Evolutionary conservation across 92 coral and sea anemone species (phyloP).

Genomic region (Porites evermanni): DNA sequence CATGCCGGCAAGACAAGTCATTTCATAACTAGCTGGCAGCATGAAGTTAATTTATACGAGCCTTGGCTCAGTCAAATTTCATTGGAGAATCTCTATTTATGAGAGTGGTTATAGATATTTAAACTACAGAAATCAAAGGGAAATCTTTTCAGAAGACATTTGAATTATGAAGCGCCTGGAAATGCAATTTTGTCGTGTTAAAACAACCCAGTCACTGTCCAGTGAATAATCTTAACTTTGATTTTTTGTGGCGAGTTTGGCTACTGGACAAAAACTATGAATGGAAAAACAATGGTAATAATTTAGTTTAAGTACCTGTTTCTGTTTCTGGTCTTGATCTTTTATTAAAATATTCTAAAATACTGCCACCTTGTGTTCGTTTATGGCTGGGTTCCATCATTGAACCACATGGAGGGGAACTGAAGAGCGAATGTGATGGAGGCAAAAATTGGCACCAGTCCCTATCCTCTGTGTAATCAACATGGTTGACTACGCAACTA

Average conservation of each 20-base stretch:
- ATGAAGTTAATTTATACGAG: slow-evolving; percentile 38
- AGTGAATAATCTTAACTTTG: slow-evolving; percentile 26
- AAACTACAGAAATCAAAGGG: slow-evolving; percentile 28
- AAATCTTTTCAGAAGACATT: slow-evolving; percentile 25
- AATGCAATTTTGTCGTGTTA: slow-evolving; percentile 23
- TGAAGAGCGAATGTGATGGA: slow-evolving; percentile 53
- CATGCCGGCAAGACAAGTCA: slow-evolving; percentile 41
- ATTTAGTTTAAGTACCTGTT: slow-evolving; percentile 37
- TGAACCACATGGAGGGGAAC: slow-evolving; percentile 44
- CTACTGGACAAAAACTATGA: slow-evolving; percentile 35
- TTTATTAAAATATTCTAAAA: slow-evolving; percentile 38
- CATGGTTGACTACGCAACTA: slow-evolving; percentile 41
- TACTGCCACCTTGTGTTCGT: slow-evolving; percentile 22
- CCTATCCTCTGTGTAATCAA: slow-evolving; percentile 51
- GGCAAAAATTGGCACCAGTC: slow-evolving; percentile 52
- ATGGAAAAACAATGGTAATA: slow-evolving; percentile 37
- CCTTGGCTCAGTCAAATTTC: slow-evolving; percentile 38
- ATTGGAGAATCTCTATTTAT: slow-evolving; percentile 24
- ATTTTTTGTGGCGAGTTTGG: slow-evolving; percentile 32
- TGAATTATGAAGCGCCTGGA: slow-evolving; percentile 24
- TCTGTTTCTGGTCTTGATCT: slow-evolving; percentile 35
- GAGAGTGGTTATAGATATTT: slow-evolving; percentile 28
- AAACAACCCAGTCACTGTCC: slow-evolving; percentile 28
- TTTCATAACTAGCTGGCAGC: slow-evolving; percentile 28
- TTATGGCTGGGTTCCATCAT: slow-evolving; percentile 10